Evolutionary conservation across 2,797 vertebrate species (phyloP).

Genomic region (Acanthurus lineatus): DNA sequence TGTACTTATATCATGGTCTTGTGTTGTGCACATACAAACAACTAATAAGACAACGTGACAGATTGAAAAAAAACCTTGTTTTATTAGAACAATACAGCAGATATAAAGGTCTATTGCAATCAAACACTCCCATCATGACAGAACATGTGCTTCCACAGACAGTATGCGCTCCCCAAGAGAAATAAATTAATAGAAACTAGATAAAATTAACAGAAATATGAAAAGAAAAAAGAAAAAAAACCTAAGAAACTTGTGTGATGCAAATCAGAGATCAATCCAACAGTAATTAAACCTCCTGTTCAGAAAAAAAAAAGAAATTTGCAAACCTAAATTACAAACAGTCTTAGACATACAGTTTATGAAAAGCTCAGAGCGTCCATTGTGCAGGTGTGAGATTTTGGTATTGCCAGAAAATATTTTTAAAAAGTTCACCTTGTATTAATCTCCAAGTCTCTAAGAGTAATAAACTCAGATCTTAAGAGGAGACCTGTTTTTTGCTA

Average conservation of each 20-base stretch:
- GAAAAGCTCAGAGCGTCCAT: slow-evolving; percentile 26
- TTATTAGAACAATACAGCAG: slow-evolving; percentile 88
- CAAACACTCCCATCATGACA: slow-evolving; percentile 78
- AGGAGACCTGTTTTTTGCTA: background rate
- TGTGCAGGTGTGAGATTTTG: slow-evolving; percentile 52
- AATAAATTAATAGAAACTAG: slow-evolving; percentile 82
- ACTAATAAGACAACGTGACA: slow-evolving; percentile 8
- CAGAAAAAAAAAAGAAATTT: slow-evolving; percentile 28
- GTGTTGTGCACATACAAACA: background rate
- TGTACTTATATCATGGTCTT: too few species aligned
- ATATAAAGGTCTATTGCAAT: slow-evolving; percentile 87
- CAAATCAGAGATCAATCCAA: slow-evolving; percentile 25
- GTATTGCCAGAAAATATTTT: slow-evolving; percentile 41
- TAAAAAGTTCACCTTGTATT: slow-evolving; percentile 19
- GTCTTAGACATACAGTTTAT: background rate
- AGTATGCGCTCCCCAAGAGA: slow-evolving; percentile 66
- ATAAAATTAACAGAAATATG: slow-evolving; percentile 47
- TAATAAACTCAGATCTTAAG: background rate
- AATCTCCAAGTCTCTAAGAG: slow-evolving; percentile 23
- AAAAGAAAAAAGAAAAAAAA: slow-evolving; percentile 21
- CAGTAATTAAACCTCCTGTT: slow-evolving; percentile 20
- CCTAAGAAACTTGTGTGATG: background rate
- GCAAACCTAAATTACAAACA: slow-evolving; percentile 37
- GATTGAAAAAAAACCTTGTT: slow-evolving; percentile 77
- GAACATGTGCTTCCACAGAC: slow-evolving; percentile 79